Evolutionary conservation across 92 coral and sea anemone genomes (phyloP).

Genomic region (Siderastrea radians): DNA sequence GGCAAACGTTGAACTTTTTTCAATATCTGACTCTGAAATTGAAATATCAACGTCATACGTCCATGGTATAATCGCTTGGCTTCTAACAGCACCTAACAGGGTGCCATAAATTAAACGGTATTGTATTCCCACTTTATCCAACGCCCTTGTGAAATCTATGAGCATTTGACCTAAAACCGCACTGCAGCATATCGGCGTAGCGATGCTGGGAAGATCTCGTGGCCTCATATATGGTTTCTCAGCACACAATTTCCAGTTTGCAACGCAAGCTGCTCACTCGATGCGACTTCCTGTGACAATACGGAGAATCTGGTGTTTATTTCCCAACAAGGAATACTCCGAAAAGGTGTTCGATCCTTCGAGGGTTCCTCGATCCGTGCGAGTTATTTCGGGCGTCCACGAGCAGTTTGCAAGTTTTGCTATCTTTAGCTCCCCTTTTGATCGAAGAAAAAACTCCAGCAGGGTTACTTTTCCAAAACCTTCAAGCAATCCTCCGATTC

Average conservation of each 20-base stretch:
- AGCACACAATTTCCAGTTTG: conserved; percentile 36
- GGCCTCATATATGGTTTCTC: conserved; percentile 66
- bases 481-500: conserved; percentile 26
- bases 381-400: conserved; percentile 29
- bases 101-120: conserved; percentile 74
- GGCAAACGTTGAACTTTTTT: conserved; percentile 16
- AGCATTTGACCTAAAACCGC: conserved; percentile 60
- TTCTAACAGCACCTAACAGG: conserved; percentile 15
- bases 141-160: conserved; percentile 52
- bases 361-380: neutral
- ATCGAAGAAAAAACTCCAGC: too few relatives aligned
- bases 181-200: conserved; percentile 73
- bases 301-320: conserved; percentile 64
- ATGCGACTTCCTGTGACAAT: conserved; percentile 71
- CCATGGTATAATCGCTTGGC: too few relatives aligned
- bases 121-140: conserved; percentile 46
- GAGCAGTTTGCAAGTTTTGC: conserved; percentile 37
- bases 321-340: conserved; percentile 65
- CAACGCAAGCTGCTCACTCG: conserved; percentile 64
- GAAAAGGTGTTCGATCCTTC: conserved; percentile 39
- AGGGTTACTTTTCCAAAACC: conserved; percentile 57
- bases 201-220: conserved; percentile 56
- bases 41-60: conserved; percentile 12
- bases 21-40: conserved; percentile 11
- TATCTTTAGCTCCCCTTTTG: too few relatives aligned